phyloP scores from a whole-genome alignment of 2,888 invertebrate genomes.

The Zonitis immaculata region DNA sequence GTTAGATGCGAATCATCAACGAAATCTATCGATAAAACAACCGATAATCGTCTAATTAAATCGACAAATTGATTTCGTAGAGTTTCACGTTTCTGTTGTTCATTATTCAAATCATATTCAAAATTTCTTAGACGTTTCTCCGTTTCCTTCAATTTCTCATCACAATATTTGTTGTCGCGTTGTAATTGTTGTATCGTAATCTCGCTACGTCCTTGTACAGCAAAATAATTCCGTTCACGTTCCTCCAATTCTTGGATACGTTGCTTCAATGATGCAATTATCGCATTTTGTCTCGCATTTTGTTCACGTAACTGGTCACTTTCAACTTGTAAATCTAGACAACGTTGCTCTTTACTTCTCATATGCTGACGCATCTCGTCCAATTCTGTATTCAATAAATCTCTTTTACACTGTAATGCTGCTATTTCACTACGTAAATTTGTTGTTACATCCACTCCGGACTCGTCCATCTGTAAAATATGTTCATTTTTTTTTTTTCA shows the following conservation, averaged over 20 bases:
- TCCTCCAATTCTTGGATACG: slow-evolving; percentile 76
- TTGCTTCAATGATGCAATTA: slow-evolving; percentile 74
- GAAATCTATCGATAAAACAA: slow-evolving; percentile 67
- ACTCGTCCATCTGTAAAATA: slow-evolving; percentile 54
- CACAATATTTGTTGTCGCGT: slow-evolving; percentile 59
- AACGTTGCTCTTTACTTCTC: slow-evolving; percentile 65
- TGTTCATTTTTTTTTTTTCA: too few species aligned
- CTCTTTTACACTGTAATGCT: slow-evolving; percentile 77
- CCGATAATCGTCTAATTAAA: slow-evolving; percentile 65
- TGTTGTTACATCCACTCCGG: slow-evolving; percentile 63
- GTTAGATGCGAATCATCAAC: slow-evolving; percentile 63
- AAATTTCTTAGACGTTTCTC: slow-evolving; percentile 68
- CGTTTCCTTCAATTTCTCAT: slow-evolving; percentile 72
- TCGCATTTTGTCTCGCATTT: slow-evolving; percentile 74
- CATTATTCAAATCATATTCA: slow-evolving; percentile 66
- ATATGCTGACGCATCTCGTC: slow-evolving; percentile 60
- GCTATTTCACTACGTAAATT: slow-evolving; percentile 78
- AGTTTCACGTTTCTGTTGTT: slow-evolving; percentile 72
- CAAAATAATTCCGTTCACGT: slow-evolving; percentile 65
- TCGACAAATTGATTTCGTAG: slow-evolving; percentile 64
- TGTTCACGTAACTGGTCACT: slow-evolving; percentile 76
- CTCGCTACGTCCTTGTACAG: slow-evolving; percentile 58
- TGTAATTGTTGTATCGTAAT: slow-evolving; percentile 69
- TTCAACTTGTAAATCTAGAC: slow-evolving; percentile 73
- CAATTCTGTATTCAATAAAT: slow-evolving; percentile 73